phyloP scores from a whole-genome alignment of 2,888 invertebrate genomes.

The Mesorhabditis spiculigera region DNA sequence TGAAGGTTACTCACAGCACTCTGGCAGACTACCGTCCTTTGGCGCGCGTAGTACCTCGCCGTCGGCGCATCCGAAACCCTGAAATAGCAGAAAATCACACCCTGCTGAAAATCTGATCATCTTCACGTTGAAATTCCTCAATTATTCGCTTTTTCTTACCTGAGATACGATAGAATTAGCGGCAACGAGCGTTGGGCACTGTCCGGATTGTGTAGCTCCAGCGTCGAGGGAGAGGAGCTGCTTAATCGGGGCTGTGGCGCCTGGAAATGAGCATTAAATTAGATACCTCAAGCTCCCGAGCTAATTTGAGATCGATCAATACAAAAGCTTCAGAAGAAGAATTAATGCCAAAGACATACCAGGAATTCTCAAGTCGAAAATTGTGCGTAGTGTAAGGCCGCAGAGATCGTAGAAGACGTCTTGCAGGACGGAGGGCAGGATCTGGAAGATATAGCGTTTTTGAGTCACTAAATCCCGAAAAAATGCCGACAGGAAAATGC shows the following conservation, averaged over 20 bases:
- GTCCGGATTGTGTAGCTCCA: conserved; percentile 38
- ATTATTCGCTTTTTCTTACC: too few species aligned
- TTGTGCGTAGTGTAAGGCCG: conserved; percentile 84
- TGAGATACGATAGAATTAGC: conserved; percentile 12
- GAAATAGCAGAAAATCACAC: conserved; percentile 70
- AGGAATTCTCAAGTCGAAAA: conserved; percentile 88
- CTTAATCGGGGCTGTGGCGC: conserved; percentile 49
- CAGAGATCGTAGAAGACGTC: conserved; percentile 89
- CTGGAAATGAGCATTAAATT: conserved; percentile 8
- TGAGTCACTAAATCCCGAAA: too few species aligned
- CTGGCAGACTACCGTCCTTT: conserved; percentile 75
- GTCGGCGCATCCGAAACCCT: conserved; percentile 87
- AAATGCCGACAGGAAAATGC: too few species aligned
- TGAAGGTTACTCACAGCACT: conserved; percentile 73
- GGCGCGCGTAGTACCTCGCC: conserved; percentile 92
- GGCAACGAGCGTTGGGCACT: conserved; percentile 31
- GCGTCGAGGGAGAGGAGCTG: conserved; percentile 42
- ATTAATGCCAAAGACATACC: conserved; percentile 66
- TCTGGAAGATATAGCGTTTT: conserved; percentile 52
- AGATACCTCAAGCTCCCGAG: too few species aligned
- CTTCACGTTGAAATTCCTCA: not conserved
- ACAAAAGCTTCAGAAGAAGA: conserved; percentile 15
- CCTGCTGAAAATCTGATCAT: conserved; percentile 7
- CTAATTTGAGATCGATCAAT: too few species aligned
- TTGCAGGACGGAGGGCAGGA: conserved; percentile 81